These are phyloP conservation scores for Luscinia megarhynchos DNA, from an alignment of 2,797 vertebrate genomes.

Conservation along the genomic window DNA sequence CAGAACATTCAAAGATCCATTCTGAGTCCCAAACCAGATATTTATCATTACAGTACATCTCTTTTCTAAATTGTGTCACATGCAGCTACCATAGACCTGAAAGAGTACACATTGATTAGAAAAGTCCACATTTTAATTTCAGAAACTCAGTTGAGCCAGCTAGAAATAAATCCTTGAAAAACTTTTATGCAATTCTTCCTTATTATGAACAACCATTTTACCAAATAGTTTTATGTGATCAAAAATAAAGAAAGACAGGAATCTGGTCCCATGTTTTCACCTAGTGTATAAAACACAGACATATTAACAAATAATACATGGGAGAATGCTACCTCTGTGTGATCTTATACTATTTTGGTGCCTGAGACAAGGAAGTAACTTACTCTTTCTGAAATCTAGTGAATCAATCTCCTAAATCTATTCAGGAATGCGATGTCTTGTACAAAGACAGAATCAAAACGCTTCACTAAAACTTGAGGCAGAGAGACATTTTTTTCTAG, in stretches of 20 bases:
- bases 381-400: not conserved
- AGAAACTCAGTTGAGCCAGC: not conserved
- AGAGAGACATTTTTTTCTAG: not conserved
- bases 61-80: not conserved
- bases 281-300: not conserved
- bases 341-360: not conserved
- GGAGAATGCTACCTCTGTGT: rapidly evolving
- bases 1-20: not conserved
- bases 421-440: not conserved
- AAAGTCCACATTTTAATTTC: not conserved
- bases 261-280: not conserved
- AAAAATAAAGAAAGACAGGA: not conserved
- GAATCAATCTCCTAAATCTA: not conserved
- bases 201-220: not conserved
- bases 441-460: not conserved
- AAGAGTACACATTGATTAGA: not conserved
- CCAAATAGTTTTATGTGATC: not conserved
- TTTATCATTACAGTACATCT: not conserved
- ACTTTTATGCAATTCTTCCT: not conserved
- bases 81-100: not conserved
- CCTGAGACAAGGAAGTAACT: not conserved
- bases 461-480: not conserved
- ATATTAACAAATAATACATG: not conserved
- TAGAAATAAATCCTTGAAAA: not conserved
- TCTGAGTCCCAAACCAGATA: not conserved